Percentiles rank a stretch among this genome's conserved stretches.
These are phyloP conservation scores for Hypena proboscidalis DNA, from an alignment of 2,888 invertebrate genomes.

Conservation along the genomic window DNA sequence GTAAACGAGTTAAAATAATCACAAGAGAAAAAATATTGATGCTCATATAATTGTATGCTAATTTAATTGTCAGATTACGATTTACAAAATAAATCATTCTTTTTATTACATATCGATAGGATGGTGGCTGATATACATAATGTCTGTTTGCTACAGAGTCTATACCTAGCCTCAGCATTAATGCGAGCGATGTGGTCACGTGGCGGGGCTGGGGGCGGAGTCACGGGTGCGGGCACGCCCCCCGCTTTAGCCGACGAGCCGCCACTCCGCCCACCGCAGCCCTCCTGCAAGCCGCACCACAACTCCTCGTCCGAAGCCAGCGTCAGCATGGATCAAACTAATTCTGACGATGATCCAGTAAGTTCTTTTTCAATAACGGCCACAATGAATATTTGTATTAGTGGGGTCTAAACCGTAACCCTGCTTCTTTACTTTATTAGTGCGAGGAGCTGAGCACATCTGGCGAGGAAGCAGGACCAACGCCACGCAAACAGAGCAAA, in stretches of 20 bases:
- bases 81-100: no score
- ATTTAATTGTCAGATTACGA: no score
- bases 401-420: no score
- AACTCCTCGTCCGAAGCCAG: slow-evolving; percentile 91
- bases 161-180: slow-evolving; percentile 95
- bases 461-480: slow-evolving; percentile 85
- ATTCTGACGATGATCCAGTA: slow-evolving; percentile 90
- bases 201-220: slow-evolving; percentile 59
- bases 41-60: no score
- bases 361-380: slow-evolving; percentile 34
- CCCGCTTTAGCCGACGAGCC: slow-evolving; percentile 74
- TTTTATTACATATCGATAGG: no score
- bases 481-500: slow-evolving; percentile 87
- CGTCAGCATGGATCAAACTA: slow-evolving; percentile 92
- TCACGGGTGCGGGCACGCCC: slow-evolving; percentile 56
- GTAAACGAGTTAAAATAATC: no score
- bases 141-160: slow-evolving; percentile 86
- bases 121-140: neutral
- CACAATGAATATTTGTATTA: no score
- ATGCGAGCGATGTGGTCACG: slow-evolving; percentile 97
- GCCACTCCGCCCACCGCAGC: slow-evolving; percentile 79
- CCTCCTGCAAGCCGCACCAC: slow-evolving; percentile 76
- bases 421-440: slow-evolving; percentile 55
- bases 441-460: slow-evolving; percentile 86
- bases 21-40: no score